Conservation (phyloP, 2,888 invertebrate species). For the Agrotis clavis region DNA sequence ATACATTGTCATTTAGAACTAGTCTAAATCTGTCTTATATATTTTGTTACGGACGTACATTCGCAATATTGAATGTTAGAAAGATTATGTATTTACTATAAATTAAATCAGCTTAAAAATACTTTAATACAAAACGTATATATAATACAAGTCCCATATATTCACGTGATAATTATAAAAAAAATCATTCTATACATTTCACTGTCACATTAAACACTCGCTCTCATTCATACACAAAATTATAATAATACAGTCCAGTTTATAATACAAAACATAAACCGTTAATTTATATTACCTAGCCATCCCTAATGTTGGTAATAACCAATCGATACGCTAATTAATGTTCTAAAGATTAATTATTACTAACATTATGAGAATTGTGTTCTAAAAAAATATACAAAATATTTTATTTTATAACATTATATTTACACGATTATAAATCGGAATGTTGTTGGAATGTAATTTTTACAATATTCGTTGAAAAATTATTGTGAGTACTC, state of each 20-base stretch:
- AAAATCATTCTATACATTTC: constrained; percentile 76
- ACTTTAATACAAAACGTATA: constrained; percentile 79
- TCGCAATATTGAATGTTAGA: constrained; percentile 61
- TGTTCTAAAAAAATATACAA: constrained; percentile 82
- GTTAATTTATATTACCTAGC: constrained; percentile 75
- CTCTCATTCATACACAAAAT: constrained; percentile 72
- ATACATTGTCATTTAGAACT: constrained; percentile 55
- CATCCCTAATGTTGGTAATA: constrained; percentile 73
- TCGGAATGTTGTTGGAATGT: constrained; percentile 78
- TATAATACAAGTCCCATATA: constrained; percentile 75
- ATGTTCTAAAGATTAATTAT: constrained; percentile 63
- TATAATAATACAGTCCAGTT: constrained; percentile 84
- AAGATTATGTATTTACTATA: constrained; percentile 74
- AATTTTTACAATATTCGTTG: constrained; percentile 65
- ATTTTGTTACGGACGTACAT: constrained; percentile 58
- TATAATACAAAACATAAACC: constrained; percentile 87
- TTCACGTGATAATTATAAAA: constrained; percentile 66
- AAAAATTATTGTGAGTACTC: constrained; percentile 70
- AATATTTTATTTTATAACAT: constrained; percentile 68
- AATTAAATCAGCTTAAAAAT: constrained; percentile 75
- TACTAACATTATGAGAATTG: constrained; percentile 75
- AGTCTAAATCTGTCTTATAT: constrained; percentile 58
- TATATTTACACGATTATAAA: constrained; percentile 82
- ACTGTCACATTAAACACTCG: constrained; percentile 65
- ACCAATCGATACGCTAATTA: constrained; percentile 54